Evolutionary conservation across 1,140 invertebrate genomes (phyloP), one percentile per base, ranked within the genome.

Genomic region (Drosophila orosa): DNA sequence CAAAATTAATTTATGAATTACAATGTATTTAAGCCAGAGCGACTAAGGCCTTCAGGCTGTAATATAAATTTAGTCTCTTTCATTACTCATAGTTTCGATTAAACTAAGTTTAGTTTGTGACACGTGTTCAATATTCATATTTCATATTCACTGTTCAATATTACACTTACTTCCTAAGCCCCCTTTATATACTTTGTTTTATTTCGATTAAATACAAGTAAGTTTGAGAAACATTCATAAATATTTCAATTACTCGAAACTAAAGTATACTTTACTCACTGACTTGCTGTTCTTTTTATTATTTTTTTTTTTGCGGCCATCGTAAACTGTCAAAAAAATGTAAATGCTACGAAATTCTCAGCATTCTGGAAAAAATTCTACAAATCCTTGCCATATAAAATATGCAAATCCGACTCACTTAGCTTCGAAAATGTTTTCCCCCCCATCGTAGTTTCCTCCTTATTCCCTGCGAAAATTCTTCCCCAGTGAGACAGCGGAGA

Each of bases 331-430:
- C 33, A 19, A 68, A 45, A 69, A 71, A 71, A 71, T 71, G 50
- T 58, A 71, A 47, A 72, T 48, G 66, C 52, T 48, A 33, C n/a
- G 42, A 71, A 58, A 72, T 72, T 71, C 66, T 58, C 52, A 47
- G 33, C 66, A 39, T 71, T 72, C 29, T 55, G 29, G 27, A 40
- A 40, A 35, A 77, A 77, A 77, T 77, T 77, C 39, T 78, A 45
- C 31, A 74, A 59, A 50, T 66, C 33, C 42, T 35, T 50, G 29
- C 33, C 52, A 52, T 59, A 39, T 57, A 60, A 80, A 67, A 80
- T 75, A 80, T 79, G 71, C 62, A 75, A 79, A 79, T 80, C 69
- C 58, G 22, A 25, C 39, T 68, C 56, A 42, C 47, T 42, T 66
- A 52, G 44, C 65, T 76, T 45, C 31, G n/a, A 58, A 61, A 60